phyloP scores from a whole-genome alignment of 2,888 invertebrate species.

The Cylloceria caligata region DNA sequence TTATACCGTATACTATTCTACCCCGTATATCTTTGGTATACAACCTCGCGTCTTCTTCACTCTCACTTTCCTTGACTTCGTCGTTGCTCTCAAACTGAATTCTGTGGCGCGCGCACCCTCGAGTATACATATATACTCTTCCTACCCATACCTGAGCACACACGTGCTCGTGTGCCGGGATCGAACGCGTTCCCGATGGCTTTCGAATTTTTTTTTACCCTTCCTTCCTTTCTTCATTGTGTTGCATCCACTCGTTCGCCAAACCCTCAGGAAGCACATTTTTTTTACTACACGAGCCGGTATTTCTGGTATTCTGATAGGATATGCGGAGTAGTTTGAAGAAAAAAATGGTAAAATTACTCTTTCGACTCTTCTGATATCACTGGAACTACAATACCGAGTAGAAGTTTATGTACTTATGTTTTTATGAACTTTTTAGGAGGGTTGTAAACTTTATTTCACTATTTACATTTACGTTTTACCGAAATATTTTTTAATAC shows the following conservation, averaged over 20 bases:
- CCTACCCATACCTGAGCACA: conserved; percentile 73
- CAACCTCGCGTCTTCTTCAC: conserved; percentile 50
- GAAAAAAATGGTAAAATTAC: not conserved
- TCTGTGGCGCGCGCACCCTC: conserved; percentile 53
- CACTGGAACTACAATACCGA: not conserved
- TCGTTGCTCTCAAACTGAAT: conserved; percentile 45
- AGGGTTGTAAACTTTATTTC: not conserved
- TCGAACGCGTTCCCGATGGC: conserved; percentile 65
- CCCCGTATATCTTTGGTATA: conserved; percentile 35
- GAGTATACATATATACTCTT: conserved; percentile 16
- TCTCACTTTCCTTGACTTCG: conserved; percentile 60
- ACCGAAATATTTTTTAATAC: conserved; percentile 30
- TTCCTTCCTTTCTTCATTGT: conserved; percentile 30
- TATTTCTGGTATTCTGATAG: not conserved
- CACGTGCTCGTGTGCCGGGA: conserved; percentile 28
- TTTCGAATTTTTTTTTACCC: conserved; percentile 75
- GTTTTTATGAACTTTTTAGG: conserved; percentile 21
- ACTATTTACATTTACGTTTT: conserved; percentile 12
- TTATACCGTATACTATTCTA: not conserved
- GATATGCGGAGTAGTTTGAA: not conserved
- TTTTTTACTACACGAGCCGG: conserved; percentile 2
- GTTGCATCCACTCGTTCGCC: conserved; percentile 13
- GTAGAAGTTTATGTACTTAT: not conserved
- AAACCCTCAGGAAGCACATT: conserved; percentile 1
- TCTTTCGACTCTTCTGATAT: not conserved